Evolutionary conservation across 2,113 vertebrate genomes (phyloP).

Genomic region (Sterrhoptilus dennistouni): DNA sequence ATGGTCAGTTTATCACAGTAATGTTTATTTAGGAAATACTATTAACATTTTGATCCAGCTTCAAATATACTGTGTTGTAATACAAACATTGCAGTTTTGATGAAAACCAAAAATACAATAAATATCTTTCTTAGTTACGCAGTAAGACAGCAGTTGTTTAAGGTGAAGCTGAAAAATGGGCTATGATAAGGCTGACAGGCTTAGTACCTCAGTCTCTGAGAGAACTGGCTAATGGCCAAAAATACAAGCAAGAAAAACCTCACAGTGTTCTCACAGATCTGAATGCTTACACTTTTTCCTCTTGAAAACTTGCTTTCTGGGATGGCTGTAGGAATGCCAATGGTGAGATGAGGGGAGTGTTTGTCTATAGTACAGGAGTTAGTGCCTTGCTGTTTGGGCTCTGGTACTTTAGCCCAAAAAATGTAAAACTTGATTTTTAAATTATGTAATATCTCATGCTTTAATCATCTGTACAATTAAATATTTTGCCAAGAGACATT

Average conservation of each 20-base stretch:
- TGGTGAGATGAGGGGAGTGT: neutral
- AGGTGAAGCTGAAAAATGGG: neutral
- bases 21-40: neutral
- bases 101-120: neutral
- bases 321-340: fast-evolving
- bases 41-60: neutral
- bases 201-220: neutral
- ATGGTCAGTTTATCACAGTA: neutral
- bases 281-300: neutral
- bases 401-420: neutral
- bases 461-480: neutral
- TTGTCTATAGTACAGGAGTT: neutral
- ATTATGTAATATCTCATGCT: neutral
- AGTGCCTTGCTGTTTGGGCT: neutral
- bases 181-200: neutral
- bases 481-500: neutral
- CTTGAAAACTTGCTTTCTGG: neutral
- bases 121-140: neutral
- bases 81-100: neutral
- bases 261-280: neutral
- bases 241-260: neutral
- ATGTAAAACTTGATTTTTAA: neutral
- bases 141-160: neutral
- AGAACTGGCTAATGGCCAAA: neutral
- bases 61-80: neutral